These are phyloP conservation scores for Trididemnum clinides DNA, from an alignment of 23 tunicate species.

Conservation along the genomic window DNA sequence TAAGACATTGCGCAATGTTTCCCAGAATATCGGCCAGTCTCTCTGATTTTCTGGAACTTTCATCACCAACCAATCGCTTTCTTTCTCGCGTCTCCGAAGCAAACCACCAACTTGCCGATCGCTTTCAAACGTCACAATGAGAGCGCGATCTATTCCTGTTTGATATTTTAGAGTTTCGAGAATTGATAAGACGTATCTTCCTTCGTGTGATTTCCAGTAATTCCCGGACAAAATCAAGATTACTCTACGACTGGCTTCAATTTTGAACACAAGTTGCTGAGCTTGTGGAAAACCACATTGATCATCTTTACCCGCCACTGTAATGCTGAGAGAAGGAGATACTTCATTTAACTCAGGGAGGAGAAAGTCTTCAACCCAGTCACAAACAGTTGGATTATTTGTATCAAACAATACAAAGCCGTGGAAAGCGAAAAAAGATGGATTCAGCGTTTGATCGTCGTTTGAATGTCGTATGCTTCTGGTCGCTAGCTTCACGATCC, in stretches of 20 bases:
- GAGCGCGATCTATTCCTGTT: not conserved
- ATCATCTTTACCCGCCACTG: not conserved
- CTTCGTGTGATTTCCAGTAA: not conserved
- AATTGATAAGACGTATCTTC: conserved; percentile 6
- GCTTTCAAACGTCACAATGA: conserved; percentile 3
- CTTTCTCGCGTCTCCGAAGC: not conserved
- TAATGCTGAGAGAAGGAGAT: not conserved
- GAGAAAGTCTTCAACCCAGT: not conserved
- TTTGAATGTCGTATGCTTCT: not conserved
- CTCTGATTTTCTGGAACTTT: not conserved
- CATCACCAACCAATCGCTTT: not conserved
- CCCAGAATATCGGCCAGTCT: not conserved
- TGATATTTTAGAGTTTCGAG: conserved; percentile 3
- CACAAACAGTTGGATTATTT: not conserved
- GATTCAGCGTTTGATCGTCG: not conserved
- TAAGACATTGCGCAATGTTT: not conserved
- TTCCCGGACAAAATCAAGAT: not conserved
- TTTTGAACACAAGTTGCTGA: not conserved
- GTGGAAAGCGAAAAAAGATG: not conserved
- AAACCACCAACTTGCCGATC: not conserved
- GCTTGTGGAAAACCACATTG: conserved; percentile 4
- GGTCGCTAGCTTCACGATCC: not conserved
- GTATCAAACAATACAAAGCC: not conserved
- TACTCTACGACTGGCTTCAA: conserved; percentile 17
- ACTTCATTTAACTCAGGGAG: not conserved